Evolutionary conservation across 2,888 invertebrate genomes (phyloP), one percentile per base, ranked within the genome.

Genomic region (Silvanus unidentatus): DNA sequence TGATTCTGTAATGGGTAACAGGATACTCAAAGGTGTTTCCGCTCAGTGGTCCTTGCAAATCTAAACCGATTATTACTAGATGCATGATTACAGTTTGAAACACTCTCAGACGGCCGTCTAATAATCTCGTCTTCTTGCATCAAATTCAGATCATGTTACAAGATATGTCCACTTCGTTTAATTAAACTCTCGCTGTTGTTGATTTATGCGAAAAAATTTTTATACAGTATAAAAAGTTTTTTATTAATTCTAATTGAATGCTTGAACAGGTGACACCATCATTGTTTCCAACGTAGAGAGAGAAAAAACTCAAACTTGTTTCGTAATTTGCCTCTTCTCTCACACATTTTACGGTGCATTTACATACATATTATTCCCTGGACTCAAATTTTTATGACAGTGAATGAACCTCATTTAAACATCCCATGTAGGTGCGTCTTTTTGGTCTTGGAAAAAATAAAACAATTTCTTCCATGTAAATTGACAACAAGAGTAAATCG

Each of bases 1-100:
- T 59, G 59, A 48, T 49, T 32, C 50, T 40, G 53, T 57, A 59
- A 62, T 60, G 53, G 60, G 63, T 62, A 64, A 62, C 58, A 42
- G 58, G 62, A 64, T 60, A 58, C 59, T 60, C 62, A 62, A 64
- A 65, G 61, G 61, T 59, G 58, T 61, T 64, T 63, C 58, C 59
- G 57, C 54, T 49, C 43, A 52, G 51, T 51, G 56, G 48, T 49
- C 51, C 53, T 54, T 55, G 49, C 50, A 53, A 46, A 48, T 48
- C 55, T 55, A 52, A 55, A 52, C 45, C 47, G 55, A 55, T 55
- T 53, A 53, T 47, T 52, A 52, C 46, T 44, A 40, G 47, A 50
- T 50, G 50, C 52, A 50, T 50, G 55, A 55, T 53, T 53, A 55
- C 47, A 43, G 42, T 40, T 42, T 44, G 45, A 45, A 49, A 47